phyloP scores from a whole-genome alignment of 2,888 invertebrate species.

The Sepiola atlantica region DNA sequence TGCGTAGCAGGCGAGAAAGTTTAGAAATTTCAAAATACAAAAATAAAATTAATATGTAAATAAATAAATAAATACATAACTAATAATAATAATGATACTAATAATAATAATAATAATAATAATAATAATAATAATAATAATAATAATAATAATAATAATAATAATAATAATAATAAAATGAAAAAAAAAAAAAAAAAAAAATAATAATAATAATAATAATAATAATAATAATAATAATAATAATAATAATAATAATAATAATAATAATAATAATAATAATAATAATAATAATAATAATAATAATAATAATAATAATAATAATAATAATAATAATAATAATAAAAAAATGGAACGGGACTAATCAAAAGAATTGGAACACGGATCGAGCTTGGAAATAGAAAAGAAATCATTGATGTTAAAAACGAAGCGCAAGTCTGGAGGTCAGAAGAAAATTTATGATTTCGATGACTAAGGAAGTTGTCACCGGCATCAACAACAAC shows the following conservation, averaged over 20 bases:
- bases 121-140: too few relatives aligned
- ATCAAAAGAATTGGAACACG: constrained; percentile 32
- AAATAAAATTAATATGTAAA: neutral
- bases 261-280: too few relatives aligned
- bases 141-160: too few relatives aligned
- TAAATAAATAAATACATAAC: neutral
- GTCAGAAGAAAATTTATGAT: neutral
- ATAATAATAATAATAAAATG: neutral
- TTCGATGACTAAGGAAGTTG: neutral
- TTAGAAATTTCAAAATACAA: neutral
- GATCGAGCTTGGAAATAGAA: neutral
- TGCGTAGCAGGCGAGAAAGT: neutral
- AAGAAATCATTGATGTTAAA: neutral
- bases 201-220: too few relatives aligned
- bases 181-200: neutral
- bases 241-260: neutral
- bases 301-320: too few relatives aligned
- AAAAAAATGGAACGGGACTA: neutral
- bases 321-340: neutral
- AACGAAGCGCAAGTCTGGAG: neutral
- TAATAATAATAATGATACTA: neutral
- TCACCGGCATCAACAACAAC: neutral
- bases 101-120: too few relatives aligned
- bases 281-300: too few relatives aligned
- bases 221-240: too few relatives aligned